Conservation (phyloP, 2,888 invertebrate species). For the Spodoptera picta region DNA sequence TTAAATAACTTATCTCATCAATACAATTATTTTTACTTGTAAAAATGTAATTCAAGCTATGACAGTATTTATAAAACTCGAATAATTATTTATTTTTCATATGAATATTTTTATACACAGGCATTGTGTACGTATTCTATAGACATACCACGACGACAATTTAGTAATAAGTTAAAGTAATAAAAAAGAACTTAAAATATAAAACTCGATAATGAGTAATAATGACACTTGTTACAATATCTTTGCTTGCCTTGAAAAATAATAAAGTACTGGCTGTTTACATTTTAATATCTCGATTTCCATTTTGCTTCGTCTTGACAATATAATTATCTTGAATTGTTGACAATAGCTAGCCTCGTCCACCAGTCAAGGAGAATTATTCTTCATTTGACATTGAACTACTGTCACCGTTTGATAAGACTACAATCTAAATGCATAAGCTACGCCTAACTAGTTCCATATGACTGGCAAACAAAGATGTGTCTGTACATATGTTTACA, state of each 20-base stretch:
- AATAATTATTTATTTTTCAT: constrained; percentile 7
- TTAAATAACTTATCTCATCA: too few species aligned
- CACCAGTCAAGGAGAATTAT: constrained; percentile 58
- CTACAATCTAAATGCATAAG: constrained; percentile 16
- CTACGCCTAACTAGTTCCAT: constrained; percentile 22
- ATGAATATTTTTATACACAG: neutral
- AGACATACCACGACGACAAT: neutral
- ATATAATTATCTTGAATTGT: constrained; percentile 39
- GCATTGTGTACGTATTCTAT: neutral
- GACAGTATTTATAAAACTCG: neutral
- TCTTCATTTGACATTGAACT: constrained; percentile 67
- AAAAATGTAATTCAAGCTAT: neutral
- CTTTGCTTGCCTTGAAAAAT: constrained; percentile 35
- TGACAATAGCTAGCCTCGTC: constrained; percentile 58
- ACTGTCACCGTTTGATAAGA: constrained; percentile 54
- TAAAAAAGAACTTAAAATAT: constrained; percentile 3
- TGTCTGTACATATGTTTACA: constrained; percentile 22
- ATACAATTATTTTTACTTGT: neutral
- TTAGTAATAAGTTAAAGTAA: constrained; percentile 4
- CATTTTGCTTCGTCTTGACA: constrained; percentile 39
- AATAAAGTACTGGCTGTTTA: constrained; percentile 6
- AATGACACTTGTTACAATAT: constrained; percentile 25
- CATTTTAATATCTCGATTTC: constrained; percentile 31
- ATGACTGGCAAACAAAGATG: constrained; percentile 16
- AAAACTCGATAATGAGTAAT: constrained; percentile 4